Base-by-base conservation (phyloP, 2,113 vertebrate species). In the Oncorhynchus nerka region DNA sequence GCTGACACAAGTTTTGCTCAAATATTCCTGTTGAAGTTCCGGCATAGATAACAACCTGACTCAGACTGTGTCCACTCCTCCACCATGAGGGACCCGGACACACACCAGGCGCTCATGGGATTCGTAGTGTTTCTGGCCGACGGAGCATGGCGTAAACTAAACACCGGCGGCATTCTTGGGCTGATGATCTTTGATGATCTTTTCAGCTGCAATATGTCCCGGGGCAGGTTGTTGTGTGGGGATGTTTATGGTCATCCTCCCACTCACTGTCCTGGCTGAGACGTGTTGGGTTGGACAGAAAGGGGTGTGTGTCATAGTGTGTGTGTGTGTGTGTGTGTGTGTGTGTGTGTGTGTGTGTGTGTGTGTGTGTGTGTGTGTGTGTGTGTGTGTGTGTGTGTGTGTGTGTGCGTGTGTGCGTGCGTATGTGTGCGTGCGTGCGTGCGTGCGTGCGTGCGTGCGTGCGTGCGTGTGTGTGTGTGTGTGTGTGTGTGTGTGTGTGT, bases 91-190 rank as follows among this genome's bases (percentile, higher is more conserved):
- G 71, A 49, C 76, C 80, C 32, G 32, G 39, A 11, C 9, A 45
- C 39, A 45, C 70, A 83, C 68, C 22, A 28, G 32, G 19, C n/a
- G 55, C 84, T 92, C 80, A 75, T 87, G 80, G 87, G 75, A 90
- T 84, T 88, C 87, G 87, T 89, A 83, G 86, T 90, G 87, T 93
- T 92, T 90, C 86, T 77, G 83, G 84, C 80, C 71, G 72, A 73
- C 72, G 24, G 82, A 92, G 91, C 90, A 2, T 87, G 81, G 74
- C 62, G 55, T 91, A 92, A 93, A 93, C 87, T 90, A 70, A 79
- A 76, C 85, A 84, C 64, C 64, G 71, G 49, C 83, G 19, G 80
- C 88, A 89, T 90, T 92, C 85, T 88, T 81, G 73, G 85, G 82
- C 39, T 83, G 70, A 81, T 75, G 78, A 64, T 39, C 39, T 39